A percentile compares a stretch with the other conserved stretches of the same genome.
These are phyloP conservation scores for Atrichornis clamosus DNA, from an alignment of 2,113 vertebrate genomes.

Conservation along the genomic window DNA sequence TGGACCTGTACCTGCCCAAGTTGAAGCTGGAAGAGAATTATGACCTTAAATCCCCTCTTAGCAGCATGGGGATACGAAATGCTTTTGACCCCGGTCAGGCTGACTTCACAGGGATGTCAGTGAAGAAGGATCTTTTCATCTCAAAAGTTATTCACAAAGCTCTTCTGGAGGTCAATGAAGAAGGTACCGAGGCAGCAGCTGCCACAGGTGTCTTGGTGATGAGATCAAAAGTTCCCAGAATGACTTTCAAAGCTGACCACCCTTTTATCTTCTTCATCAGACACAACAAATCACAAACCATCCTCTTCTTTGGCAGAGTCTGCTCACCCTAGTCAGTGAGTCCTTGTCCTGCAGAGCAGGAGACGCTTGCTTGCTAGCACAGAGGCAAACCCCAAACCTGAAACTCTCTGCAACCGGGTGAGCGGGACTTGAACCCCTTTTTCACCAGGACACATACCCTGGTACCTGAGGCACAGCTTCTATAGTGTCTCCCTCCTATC, in stretches of 20 bases:
- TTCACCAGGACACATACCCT: not conserved
- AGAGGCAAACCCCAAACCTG: not conserved
- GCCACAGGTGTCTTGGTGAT: constrained; percentile 68
- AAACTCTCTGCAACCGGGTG: fast-evolving
- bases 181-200: constrained; percentile 86
- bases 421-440: fast-evolving
- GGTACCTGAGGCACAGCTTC: not conserved
- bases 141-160: constrained; percentile 87
- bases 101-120: constrained; percentile 85
- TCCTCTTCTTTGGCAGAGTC: constrained; percentile 74
- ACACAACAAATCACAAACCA: constrained; percentile 63
- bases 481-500: not conserved
- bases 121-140: constrained; percentile 72
- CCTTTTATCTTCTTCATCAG: constrained; percentile 77
- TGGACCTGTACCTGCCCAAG: constrained; percentile 77
- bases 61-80: constrained; percentile 80
- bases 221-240: constrained; percentile 29
- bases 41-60: constrained; percentile 72
- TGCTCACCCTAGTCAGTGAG: constrained; percentile 56
- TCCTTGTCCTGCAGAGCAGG: not conserved
- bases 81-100: constrained; percentile 67
- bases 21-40: constrained; percentile 82
- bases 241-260: constrained; percentile 66
- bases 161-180: constrained; percentile 87
- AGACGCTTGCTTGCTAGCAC: not conserved